Percentiles rank a stretch among this genome's conserved stretches.
Evolutionary conservation across 2,797 vertebrate genomes (phyloP).

Genomic region (Melanotaenia boesemani): DNA sequence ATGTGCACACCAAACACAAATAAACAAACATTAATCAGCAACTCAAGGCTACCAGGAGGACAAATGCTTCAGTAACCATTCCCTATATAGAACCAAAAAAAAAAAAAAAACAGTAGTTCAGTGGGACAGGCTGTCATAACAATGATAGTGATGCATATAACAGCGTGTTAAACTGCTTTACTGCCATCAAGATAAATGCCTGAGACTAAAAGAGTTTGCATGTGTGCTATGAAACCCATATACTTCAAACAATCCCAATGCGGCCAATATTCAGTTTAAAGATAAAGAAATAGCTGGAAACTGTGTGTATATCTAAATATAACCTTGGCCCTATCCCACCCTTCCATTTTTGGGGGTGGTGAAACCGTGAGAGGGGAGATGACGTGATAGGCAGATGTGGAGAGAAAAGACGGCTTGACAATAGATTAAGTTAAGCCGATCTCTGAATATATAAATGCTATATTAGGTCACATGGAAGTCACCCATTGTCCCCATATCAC

Average conservation of each 20-base stretch:
- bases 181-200: slow-evolving; percentile 53
- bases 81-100: not conserved
- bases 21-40: slow-evolving; percentile 57
- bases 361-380: slow-evolving; percentile 50
- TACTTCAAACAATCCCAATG: slow-evolving; percentile 42
- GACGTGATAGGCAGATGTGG: slow-evolving; percentile 66
- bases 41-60: slow-evolving; percentile 39
- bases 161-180: slow-evolving; percentile 16
- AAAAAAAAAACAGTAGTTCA: slow-evolving; percentile 1
- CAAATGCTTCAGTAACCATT: slow-evolving; percentile 29
- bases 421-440: slow-evolving; percentile 51
- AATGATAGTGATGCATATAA: slow-evolving; percentile 15
- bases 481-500: slow-evolving; percentile 50
- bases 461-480: slow-evolving; percentile 68
- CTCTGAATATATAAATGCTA: slow-evolving; percentile 70
- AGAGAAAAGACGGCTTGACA: slow-evolving; percentile 68
- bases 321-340: slow-evolving; percentile 56
- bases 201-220: slow-evolving; percentile 17
- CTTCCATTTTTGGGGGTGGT: slow-evolving; percentile 2
- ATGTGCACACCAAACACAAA: slow-evolving; percentile 49
- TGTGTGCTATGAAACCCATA: slow-evolving; percentile 29
- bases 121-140: slow-evolving; percentile 8
- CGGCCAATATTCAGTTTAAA: slow-evolving; percentile 50
- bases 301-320: slow-evolving; percentile 60
- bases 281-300: slow-evolving; percentile 49